These are phyloP conservation scores for Macropis europaea DNA, from an alignment of 2,888 invertebrate species.

Conservation along the genomic window DNA sequence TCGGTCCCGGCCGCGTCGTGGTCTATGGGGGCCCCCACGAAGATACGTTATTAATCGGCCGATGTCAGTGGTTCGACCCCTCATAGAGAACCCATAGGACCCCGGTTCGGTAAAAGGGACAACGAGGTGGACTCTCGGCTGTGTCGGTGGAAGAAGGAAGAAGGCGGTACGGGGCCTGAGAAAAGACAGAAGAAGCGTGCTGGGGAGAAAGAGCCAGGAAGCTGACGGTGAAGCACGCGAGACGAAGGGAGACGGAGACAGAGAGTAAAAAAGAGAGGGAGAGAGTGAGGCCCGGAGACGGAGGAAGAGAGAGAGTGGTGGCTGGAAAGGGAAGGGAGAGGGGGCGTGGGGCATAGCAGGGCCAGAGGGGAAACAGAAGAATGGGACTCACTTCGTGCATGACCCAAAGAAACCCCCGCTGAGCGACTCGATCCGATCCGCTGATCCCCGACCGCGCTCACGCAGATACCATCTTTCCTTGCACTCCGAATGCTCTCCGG, in stretches of 20 bases:
- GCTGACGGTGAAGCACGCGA: no score
- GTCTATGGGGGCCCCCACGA: conserved; percentile 64
- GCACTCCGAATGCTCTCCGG: conserved; percentile 72
- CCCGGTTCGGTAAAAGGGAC: conserved; percentile 60
- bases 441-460: conserved; percentile 78
- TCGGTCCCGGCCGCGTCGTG: conserved; percentile 34
- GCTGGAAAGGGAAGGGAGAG: conserved; percentile 34
- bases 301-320: conserved; percentile 8
- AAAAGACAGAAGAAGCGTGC: conserved; percentile 51
- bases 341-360: conserved; percentile 41
- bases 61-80: conserved; percentile 76
- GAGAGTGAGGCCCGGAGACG: conserved; percentile 23
- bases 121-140: background rate
- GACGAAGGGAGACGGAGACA: background rate
- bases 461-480: conserved; percentile 78
- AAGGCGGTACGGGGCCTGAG: conserved; percentile 27
- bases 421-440: conserved; percentile 78
- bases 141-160: conserved; percentile 25
- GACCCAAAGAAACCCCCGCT: conserved; percentile 80
- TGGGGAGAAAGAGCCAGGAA: conserved; percentile 12
- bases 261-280: conserved; percentile 34
- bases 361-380: conserved; percentile 64
- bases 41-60: conserved; percentile 75
- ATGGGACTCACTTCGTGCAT: conserved; percentile 77
- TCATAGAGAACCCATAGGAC: conserved; percentile 73